Evolutionary conservation across 2,113 vertebrate species (phyloP), one percentile per base, ranked within the genome.

Genomic region (Canis aureus): DNA sequence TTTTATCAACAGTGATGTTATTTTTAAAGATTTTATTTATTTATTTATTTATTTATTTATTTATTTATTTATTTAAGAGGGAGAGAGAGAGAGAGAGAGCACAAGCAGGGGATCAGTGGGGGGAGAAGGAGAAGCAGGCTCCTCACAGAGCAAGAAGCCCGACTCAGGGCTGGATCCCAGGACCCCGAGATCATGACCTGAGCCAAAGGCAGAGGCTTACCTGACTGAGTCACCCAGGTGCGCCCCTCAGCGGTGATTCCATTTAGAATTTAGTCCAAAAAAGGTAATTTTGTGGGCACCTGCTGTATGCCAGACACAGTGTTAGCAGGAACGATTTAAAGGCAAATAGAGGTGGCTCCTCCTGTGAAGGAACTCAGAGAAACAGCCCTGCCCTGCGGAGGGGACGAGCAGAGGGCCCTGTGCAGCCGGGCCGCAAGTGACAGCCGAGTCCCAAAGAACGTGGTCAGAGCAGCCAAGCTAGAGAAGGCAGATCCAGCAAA

Each of bases 381-480:
- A 23, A 29, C 5, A 43, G 22, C 55, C 20, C 11, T 22, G 35
- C 11, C 11, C 22, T 20, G 32, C 2, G 0, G 4, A 29, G 32
- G 29, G 25, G 29, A 11, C 4, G n/a, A n/a, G 12, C 59, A 78
- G 59, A 25, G 88, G 0, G 11, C 16, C 23, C 27, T 20, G 11
- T 5, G 11, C 7, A 8, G 29, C 43, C 5, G 1, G 5, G 43
- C 43, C 43, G 43, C 43, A 5, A 0, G 8, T 67, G 27, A n/a
- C 1, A 11, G n/a, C 71, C 32, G 53, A 43, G 19, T 60, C 27
- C 80, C n/a, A 35, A 43, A 57, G 59, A 87, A 53, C 81, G 76
- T 32, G 51, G 51, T 51, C n/a, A 69, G 62, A 57, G 25, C 22
- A 10, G 49, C 19, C 49, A 66, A 60, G 23, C n/a, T 59, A 43